Conservation (phyloP, 2,113 vertebrate species). For the Oceanites oceanicus region DNA sequence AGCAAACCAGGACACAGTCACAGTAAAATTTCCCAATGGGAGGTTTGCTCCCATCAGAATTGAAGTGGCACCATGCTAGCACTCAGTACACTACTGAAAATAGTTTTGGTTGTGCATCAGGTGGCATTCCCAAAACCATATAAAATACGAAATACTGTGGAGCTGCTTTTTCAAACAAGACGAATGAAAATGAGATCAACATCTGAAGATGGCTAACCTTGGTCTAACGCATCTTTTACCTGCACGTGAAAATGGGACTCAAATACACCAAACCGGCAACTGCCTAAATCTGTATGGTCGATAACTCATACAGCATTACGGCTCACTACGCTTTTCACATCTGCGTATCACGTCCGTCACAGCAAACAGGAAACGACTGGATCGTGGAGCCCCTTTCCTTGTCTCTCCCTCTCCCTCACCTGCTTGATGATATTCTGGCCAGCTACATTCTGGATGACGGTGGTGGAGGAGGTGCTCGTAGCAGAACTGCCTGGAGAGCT, state of each 20-base stretch:
- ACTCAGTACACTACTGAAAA: background rate
- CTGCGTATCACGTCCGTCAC: background rate
- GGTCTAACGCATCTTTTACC: background rate
- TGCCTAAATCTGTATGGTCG: background rate
- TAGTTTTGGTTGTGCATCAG: background rate
- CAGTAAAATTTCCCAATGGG: background rate
- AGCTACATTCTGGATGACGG: constrained; percentile 85
- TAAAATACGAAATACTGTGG: background rate
- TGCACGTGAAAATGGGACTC: fast-evolving
- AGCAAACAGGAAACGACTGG: background rate
- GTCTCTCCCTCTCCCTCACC: constrained; percentile 65
- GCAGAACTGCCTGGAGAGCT: constrained; percentile 81
- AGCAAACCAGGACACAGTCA: background rate
- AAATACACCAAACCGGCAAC: background rate
- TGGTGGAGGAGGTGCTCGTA: constrained; percentile 74
- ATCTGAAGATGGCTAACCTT: background rate
- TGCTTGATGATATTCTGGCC: constrained; percentile 93
- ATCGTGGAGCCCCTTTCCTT: background rate
- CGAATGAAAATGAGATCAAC: background rate
- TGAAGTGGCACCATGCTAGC: background rate
- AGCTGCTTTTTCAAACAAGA: background rate
- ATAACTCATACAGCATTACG: background rate
- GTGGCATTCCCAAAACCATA: background rate
- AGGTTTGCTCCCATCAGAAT: background rate
- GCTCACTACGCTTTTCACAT: background rate